Base-by-base conservation (phyloP, 2,797 vertebrate species). In the Cryptoblepharus egeriae region DNA sequence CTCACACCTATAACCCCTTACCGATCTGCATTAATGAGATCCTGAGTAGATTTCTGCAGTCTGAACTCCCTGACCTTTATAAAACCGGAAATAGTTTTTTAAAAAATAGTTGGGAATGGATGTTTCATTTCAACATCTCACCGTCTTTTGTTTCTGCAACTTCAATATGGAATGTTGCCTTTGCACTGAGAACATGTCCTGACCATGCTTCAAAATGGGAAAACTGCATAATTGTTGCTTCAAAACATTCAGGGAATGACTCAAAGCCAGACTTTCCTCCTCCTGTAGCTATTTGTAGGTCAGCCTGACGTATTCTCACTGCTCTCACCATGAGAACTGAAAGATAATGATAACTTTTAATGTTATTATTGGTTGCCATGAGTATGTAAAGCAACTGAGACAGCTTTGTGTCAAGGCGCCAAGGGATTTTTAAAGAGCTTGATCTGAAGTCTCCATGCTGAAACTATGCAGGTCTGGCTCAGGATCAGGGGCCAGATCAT, bases 31-130 rank as follows among this genome's bases (percentile, higher is more conserved):
- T 60, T 3, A 82, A 84, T 72, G 63, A 77, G 24, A 35, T 3
- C 72, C 78, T 83, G 67, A 84, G 76, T 45, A 82, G 32, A 32
- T 60, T 10, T 8, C 1, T 39, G 49, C 6, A 65, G 39, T 49
- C 39, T 83, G 65, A 85, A 30, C 77, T 49, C 2, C 37, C 18
- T 85, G 24, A 84, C 22, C 18, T 5, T 52, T 61, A 75, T 86
- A 82, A 87, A 90, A 84, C 52, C 80, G 73, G 64, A 80, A 88
- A 82, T n/a, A 74, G 5, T 16, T 35, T 16, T 35, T 84, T 79
- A 49, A 32, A 79, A 78, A 26, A 0, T 26, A 28, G 26, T 22
- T 52, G 0, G 5, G 18, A 2, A 67, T 87, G 22, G 11, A 18
- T 35, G 22, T 57, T 78, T 78, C 32, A 42, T 12, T 6, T 39